Base-by-base conservation (phyloP, 2,888 invertebrate species). In the Scaptomyza parva region DNA sequence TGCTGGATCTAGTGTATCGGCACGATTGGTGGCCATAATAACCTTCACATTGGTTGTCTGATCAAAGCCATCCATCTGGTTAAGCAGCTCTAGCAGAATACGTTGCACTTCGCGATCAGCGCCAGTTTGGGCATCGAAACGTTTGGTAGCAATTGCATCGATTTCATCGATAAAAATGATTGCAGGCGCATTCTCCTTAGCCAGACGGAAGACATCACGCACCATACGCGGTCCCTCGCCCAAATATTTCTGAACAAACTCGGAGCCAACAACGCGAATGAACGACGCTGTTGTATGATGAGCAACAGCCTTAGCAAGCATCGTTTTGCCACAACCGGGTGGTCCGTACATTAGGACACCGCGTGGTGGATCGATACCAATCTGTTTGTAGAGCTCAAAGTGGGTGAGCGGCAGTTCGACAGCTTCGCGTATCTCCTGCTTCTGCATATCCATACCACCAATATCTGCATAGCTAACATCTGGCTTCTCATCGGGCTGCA, bases 31-130 rank as follows among this genome's bases (percentile, higher is more conserved):
- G 0, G 98, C 98, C 98, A 98, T 98, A 65, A 98, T 98, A 0
- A 94, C 99, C 94, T 99, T 99, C 14, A 99, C 99, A 93, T 99
- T 99, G n/a, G 99, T 99, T 1, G 98, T 99, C 92, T 99, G 99
- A 92, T 99, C 99, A 91, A 99, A 99, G 51, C 99, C 99, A 92
- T 99, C 99, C 99, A 99, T 99, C 92, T 99, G 99, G 93, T 99
- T 99, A 7, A 99, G 93, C 58, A 99, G 93, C 90, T 99, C 99
- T 18, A 99, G 93, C 26, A 99, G 92, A 91, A 99, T 99, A 92
- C 99, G 95, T 91, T 99, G 99, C 0, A 99, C 99, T 92, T 99
- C 99, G 86, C 99, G 94, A 93, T 99, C 99, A 52, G 98, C 99
- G 86, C 99, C 99, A 69, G 99, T 99, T 92, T 99, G 99, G 2